Percentiles rank a stretch among this genome's conserved stretches.
These are phyloP conservation scores for Muraenolepis orangiensis DNA, from an alignment of 2,797 vertebrate genomes.

Conservation along the genomic window DNA sequence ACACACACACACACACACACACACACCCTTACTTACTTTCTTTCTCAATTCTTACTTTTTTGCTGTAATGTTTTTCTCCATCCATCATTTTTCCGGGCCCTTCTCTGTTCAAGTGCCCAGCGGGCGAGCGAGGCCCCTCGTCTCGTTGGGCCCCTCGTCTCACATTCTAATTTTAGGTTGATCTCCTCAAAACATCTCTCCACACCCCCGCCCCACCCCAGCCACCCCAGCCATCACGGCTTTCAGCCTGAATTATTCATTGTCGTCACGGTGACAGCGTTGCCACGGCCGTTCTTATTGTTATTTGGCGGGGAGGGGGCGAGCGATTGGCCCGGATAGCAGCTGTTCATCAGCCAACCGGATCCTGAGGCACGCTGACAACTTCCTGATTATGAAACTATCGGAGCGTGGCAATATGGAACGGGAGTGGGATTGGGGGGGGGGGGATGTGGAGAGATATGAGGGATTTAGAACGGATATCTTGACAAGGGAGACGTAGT, in stretches of 20 bases:
- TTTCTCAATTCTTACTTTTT: too few species aligned
- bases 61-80: neutral
- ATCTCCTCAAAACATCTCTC: conserved; percentile 32
- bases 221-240: neutral
- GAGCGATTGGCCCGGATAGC: conserved; percentile 37
- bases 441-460: neutral
- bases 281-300: conserved; percentile 20
- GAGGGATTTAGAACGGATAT: neutral
- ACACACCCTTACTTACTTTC: neutral
- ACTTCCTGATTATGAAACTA: conserved; percentile 45
- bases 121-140: neutral
- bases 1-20: neutral
- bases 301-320: conserved; percentile 44
- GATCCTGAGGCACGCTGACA: conserved; percentile 39
- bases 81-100: neutral
- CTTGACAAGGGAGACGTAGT: neutral
- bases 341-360: conserved; percentile 44
- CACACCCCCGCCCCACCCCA: neutral
- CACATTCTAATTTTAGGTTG: conserved; percentile 61
- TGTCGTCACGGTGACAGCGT: neutral
- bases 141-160: conserved; percentile 28
- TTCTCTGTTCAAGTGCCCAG: neutral
- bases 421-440: neutral
- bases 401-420: conserved; percentile 1
- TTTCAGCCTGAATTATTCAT: conserved; percentile 59